Percentiles rank a stretch among this genome's conserved stretches.
These are phyloP conservation scores for Leptinotarsa undecemlineata DNA, from an alignment of 1,140 invertebrate genomes.

Conservation along the genomic window DNA sequence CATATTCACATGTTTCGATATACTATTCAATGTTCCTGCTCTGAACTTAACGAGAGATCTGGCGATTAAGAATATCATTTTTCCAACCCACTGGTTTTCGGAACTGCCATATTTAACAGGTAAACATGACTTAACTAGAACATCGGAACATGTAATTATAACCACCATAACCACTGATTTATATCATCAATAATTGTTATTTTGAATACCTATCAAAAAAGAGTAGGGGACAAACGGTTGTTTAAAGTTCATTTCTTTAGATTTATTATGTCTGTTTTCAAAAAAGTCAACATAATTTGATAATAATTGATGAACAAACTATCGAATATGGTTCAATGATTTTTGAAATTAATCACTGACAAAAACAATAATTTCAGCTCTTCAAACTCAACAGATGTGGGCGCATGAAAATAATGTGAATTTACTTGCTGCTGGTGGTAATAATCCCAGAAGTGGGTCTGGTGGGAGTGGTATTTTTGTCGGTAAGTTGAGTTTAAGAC, in stretches of 20 bases:
- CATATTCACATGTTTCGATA: conserved; percentile 76
- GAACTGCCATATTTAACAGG: conserved; percentile 74
- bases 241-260: no score
- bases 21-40: conserved; percentile 69
- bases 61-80: conserved; percentile 70
- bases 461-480: conserved; percentile 58
- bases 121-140: conserved; percentile 34
- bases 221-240: no score
- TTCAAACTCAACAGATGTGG: conserved; percentile 61
- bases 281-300: no score
- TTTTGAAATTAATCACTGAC: no score
- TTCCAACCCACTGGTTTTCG: conserved; percentile 74
- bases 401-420: conserved; percentile 58
- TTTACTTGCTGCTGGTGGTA: conserved; percentile 60
- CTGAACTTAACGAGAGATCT: conserved; percentile 59
- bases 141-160: no score
- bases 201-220: no score
- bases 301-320: no score
- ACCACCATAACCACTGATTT: no score
- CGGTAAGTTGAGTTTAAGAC: conserved; percentile 40
- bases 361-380: conserved; percentile 47
- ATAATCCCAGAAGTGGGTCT: conserved; percentile 55
- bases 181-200: no score
- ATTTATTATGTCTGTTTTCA: no score
- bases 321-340: no score